Percentiles rank a stretch among this genome's conserved stretches.
These are phyloP conservation scores for Saturnia pavonia DNA, from an alignment of 2,888 invertebrate species.

Conservation along the genomic window DNA sequence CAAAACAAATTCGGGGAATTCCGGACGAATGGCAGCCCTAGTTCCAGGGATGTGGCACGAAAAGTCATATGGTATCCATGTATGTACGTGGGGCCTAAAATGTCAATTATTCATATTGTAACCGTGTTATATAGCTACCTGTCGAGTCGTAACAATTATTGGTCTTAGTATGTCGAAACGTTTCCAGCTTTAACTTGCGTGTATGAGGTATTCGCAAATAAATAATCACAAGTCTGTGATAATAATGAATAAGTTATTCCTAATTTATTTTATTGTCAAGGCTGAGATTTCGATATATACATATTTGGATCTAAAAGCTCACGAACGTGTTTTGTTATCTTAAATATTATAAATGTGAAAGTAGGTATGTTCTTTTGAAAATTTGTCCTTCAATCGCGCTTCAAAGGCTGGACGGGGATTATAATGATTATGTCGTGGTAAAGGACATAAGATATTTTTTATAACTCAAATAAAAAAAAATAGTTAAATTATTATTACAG, in stretches of 20 bases:
- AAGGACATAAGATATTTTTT: background rate
- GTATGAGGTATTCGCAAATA: conserved; percentile 5
- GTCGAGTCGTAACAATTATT: background rate
- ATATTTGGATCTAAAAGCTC: conserved; percentile 6
- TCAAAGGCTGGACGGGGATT: background rate
- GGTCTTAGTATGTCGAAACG: background rate
- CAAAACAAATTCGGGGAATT: too few species aligned
- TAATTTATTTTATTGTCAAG: conserved; percentile 14
- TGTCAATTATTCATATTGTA: background rate
- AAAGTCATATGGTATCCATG: background rate
- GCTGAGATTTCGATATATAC: conserved; percentile 5
- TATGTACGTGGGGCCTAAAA: background rate
- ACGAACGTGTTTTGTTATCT: conserved; percentile 5
- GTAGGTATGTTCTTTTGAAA: background rate
- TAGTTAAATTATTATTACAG: background rate
- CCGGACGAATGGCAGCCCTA: background rate
- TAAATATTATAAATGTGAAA: background rate
- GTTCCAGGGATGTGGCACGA: background rate
- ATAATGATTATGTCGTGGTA: background rate
- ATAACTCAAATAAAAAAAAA: background rate
- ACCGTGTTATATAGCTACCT: background rate
- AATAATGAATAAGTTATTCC: conserved; percentile 10
- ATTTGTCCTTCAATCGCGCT: background rate
- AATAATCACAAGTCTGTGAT: conserved; percentile 14
- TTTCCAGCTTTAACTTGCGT: conserved; percentile 6